Evolutionary conservation across 2,113 vertebrate species (phyloP), one percentile per base, ranked within the genome.

Genomic region (Ammodytes marinus): DNA sequence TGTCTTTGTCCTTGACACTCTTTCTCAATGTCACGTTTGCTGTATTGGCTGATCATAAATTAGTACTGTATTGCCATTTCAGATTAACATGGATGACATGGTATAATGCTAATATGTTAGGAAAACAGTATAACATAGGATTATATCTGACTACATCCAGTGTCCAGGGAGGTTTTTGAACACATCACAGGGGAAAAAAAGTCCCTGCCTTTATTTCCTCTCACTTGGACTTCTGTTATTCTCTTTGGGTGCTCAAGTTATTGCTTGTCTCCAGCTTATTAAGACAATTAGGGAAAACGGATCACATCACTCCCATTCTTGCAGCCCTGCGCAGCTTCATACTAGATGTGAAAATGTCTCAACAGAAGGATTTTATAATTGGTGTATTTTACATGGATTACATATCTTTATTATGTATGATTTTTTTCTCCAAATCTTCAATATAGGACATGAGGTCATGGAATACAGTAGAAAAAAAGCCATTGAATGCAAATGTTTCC

Each of bases 101-200:
- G 8, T 39, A 35, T 40, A 40, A 12, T 73, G 42, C 47, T 52
- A 37, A 4, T 54, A n/a, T 12, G 13, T 65, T 27, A 5, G 35
- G 19, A 55, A 57, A 49, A 37, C 54, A 47, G 1, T 27, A 64
- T 40, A 64, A 43, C 9, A 57, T 4, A 72, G 53, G 11, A 47
- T 64, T 49, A 11, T 27, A 39, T 69, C 67, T 78, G 27, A 46
- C 50, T 53, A 35, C 59, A 76, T 42, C 53, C 63, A 68, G 14
- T 61, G 49, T 59, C 52, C 45, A 67, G 72, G 50, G 63, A 74
- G 66, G 66, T 46, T 61, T 65, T 50, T 67, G 68, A 35, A 4
- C 55, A 66, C n/a, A 53, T 52, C 27, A 64, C 45, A 27, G 27
- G 27, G n/a, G 39, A 12, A 43, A 37, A 52, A 46, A 47, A 37